Evolutionary conservation across 2,888 invertebrate species (phyloP), one percentile per base, ranked within the genome.

Genomic region (Ochropleura plecta): DNA sequence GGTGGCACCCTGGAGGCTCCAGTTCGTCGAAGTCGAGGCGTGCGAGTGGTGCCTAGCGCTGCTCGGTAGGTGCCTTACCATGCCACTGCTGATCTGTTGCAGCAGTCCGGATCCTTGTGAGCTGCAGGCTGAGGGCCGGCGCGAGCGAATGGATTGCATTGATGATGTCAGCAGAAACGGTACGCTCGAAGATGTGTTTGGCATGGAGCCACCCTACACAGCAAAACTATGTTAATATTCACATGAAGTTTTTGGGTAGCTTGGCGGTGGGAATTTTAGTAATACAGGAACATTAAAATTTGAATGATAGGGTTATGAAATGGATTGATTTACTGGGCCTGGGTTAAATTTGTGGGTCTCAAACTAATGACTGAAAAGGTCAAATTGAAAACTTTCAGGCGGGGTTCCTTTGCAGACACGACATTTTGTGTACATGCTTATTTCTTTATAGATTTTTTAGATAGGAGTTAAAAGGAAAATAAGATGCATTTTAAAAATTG

Each of bases 71-170:
- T 97, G 98, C 97, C 98, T 98, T 98, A 99, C 99, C 98, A 99
- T 98, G 97, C 98, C 98, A 96, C 98, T 98, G 97, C 98, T 98
- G 93, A 99, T 97, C 95, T 99, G 98, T 92, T 99, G 98, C 87
- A 99, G 96, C 81, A 99, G 96, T 85, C 98, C 98, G 83, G 98
- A 97, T 90, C 98, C 98, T 90, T 97, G 97, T 71, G 97, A 97
- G 89, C 97, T 97, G 92, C 98, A 97, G 57, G 93, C 92, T 20
- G 91, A 98, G 96, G 90, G 98, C 73, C 98, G 97, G 74, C 98
- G 97, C 82, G 98, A 98, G 97, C 98, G 93, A 97, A 98, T 93
- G 55, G 95, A 95, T 89, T 94, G 94, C 94, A 94, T 94, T 71
- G 95, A 95, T 55, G 95, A 98, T 88, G 98, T 98, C 90, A 98